These are phyloP conservation scores for Papilio protenor DNA, from an alignment of 2,888 invertebrate genomes.

Conservation along the genomic window DNA sequence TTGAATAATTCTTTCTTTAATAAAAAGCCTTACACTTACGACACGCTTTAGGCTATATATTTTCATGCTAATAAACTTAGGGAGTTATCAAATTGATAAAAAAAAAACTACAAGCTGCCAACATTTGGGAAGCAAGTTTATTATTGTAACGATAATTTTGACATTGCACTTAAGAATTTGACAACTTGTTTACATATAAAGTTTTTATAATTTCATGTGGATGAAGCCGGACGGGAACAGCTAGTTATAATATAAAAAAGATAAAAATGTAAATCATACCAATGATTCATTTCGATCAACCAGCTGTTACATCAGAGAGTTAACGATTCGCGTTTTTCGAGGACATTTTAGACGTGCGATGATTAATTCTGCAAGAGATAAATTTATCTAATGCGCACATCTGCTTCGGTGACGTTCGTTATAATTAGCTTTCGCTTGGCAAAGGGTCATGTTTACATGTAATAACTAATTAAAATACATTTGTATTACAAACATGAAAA, in stretches of 20 bases:
- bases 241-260: background rate
- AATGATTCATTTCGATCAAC: slow-evolving; percentile 4
- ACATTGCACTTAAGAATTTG: too few species aligned
- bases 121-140: too few species aligned
- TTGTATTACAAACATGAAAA: background rate
- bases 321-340: slow-evolving; percentile 25
- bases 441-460: slow-evolving; percentile 37
- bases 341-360: slow-evolving; percentile 28
- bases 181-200: too few species aligned
- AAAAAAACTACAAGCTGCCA: too few species aligned
- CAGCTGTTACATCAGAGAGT: background rate
- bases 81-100: too few species aligned
- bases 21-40: too few species aligned
- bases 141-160: too few species aligned
- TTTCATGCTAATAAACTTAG: too few species aligned
- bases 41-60: too few species aligned
- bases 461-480: slow-evolving; percentile 32
- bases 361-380: slow-evolving; percentile 41
- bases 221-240: too few species aligned
- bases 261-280: background rate
- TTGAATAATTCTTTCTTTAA: too few species aligned
- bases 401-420: slow-evolving; percentile 41
- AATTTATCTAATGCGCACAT: slow-evolving; percentile 44
- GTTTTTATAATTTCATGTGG: too few species aligned
- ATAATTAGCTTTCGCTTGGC: slow-evolving; percentile 41